Conservation (phyloP, 35 echinoderm and acorn worm genomes). For the Apostichopus californicus region DNA sequence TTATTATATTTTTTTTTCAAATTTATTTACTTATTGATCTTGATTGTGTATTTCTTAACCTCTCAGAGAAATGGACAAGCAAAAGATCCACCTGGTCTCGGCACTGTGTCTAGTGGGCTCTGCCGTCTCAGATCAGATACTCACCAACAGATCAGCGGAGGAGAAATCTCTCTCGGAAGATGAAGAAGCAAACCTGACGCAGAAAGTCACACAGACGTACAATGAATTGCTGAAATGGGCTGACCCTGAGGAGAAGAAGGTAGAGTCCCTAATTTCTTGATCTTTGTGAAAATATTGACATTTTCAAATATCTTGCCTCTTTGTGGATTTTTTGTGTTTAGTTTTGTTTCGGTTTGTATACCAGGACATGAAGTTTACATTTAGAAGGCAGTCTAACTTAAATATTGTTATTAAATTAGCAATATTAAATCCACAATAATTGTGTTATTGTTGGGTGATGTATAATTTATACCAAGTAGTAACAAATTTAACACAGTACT, state of each 20-base stretch:
- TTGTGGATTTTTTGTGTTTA: no score
- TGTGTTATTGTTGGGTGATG: no score
- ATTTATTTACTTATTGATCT: not conserved
- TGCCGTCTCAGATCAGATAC: constrained; percentile 69
- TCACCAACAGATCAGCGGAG: constrained; percentile 43
- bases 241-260: constrained; percentile 94
- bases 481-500: no score
- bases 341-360: no score
- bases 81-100: constrained; percentile 74
- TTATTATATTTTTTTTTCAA: no score
- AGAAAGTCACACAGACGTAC: constrained; percentile 70
- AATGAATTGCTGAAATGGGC: constrained; percentile 92
- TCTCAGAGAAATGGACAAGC: constrained; percentile 91
- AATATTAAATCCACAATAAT: no score
- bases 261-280: not conserved
- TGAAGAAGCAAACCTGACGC: constrained; percentile 59
- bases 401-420: no score
- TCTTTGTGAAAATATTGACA: no score
- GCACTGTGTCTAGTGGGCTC: constrained; percentile 74
- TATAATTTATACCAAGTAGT: no score
- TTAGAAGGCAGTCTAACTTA: no score
- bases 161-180: constrained; percentile 37
- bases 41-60: constrained; percentile 1
- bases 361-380: no score
- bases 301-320: no score